A percentile compares a stretch with the other conserved stretches of the same genome.
phyloP scores from a whole-genome alignment of 2,113 vertebrate genomes.

The Channa argus region DNA sequence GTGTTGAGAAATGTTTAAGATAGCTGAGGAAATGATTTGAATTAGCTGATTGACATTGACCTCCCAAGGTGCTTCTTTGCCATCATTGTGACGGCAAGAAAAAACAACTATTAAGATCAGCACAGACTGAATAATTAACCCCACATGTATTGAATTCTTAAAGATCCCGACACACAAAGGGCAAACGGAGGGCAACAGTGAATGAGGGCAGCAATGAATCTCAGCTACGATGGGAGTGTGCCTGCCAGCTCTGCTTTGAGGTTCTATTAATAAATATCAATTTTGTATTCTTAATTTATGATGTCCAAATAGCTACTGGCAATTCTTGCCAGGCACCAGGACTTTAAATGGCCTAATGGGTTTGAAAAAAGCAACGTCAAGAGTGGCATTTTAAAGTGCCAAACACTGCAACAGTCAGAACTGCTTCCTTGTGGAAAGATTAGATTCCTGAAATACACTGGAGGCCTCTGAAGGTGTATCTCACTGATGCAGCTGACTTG shows the following conservation, averaged over 20 bases:
- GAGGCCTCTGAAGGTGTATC: background rate
- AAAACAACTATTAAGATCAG: conserved; percentile 12
- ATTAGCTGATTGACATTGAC: conserved; percentile 33
- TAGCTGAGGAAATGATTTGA: conserved; percentile 10
- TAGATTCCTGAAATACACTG: conserved; percentile 28
- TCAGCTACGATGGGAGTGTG: conserved; percentile 16
- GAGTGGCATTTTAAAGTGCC: conserved; percentile 38
- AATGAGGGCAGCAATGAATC: too few species aligned
- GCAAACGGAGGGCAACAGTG: too few species aligned
- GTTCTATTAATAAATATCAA: conserved; percentile 30
- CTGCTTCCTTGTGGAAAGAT: conserved; percentile 14
- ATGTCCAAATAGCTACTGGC: conserved; percentile 25
- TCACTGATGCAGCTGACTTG: background rate
- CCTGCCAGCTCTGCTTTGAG: conserved; percentile 25
- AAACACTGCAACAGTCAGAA: conserved; percentile 1
- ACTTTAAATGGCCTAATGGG: conserved; percentile 27
- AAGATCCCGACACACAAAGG: conserved; percentile 1
- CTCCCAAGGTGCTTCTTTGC: conserved; percentile 30
- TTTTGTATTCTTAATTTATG: conserved; percentile 44
- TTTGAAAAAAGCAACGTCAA: conserved; percentile 38
- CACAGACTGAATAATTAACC: conserved; percentile 42
- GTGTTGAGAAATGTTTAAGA: conserved; percentile 16
- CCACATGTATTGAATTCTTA: conserved; percentile 23
- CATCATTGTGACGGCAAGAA: background rate
- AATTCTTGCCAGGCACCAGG: conserved; percentile 21